Percentiles rank a stretch among this genome's conserved stretches.
phyloP scores from a whole-genome alignment of 1,140 invertebrate genomes.

The Ceratina calcarata region DNA sequence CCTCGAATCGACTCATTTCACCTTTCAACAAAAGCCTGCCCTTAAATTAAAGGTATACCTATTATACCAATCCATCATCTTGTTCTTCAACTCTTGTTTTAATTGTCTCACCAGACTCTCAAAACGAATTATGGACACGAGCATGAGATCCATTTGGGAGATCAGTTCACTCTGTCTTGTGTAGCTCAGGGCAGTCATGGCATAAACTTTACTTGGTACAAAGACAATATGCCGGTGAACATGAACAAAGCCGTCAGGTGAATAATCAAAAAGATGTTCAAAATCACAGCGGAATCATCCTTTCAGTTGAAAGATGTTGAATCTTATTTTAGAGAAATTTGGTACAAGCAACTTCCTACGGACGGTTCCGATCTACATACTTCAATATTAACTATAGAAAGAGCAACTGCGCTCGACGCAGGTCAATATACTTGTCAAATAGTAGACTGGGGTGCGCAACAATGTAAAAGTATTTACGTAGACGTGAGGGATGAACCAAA shows the following conservation, averaged over 20 bases:
- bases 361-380: constrained; percentile 85
- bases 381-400: constrained; percentile 85
- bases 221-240: constrained; percentile 88
- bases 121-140: constrained; percentile 74
- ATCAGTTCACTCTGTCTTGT: constrained; percentile 89
- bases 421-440: constrained; percentile 88
- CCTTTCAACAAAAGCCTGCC: constrained; percentile 83
- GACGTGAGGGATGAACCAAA: constrained; percentile 85
- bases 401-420: constrained; percentile 84
- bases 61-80: background rate
- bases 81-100: background rate
- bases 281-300: background rate
- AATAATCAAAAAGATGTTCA: constrained; percentile 41
- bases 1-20: constrained; percentile 83
- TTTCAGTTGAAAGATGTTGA: background rate
- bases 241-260: constrained; percentile 86
- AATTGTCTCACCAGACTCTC: constrained; percentile 69
- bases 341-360: constrained; percentile 79
- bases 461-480: constrained; percentile 86
- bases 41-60: constrained; percentile 80
- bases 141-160: constrained; percentile 85
- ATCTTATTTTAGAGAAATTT: constrained; percentile 73
- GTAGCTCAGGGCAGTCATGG: constrained; percentile 87
- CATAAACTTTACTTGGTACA: constrained; percentile 89
- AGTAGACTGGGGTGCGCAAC: constrained; percentile 86